phyloP scores from a whole-genome alignment of 2,888 invertebrate species.

The Ophraella communa region DNA sequence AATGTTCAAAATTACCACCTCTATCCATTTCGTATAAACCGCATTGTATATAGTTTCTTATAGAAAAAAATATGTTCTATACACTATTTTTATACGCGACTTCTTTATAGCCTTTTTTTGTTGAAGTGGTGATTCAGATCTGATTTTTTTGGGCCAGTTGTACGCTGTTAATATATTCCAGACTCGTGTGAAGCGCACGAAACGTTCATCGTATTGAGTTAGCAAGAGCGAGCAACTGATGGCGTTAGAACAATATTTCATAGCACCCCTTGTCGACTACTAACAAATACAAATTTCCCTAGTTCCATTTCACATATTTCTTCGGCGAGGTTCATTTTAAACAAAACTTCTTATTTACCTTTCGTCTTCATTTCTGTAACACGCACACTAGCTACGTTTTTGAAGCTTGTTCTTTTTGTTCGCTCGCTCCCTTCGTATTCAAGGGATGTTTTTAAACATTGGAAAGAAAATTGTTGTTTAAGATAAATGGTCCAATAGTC shows the following conservation, averaged over 20 bases:
- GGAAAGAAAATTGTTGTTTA: too few relatives aligned
- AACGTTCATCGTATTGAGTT: conserved; percentile 49
- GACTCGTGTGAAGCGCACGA: conserved; percentile 45
- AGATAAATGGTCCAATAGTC: too few relatives aligned
- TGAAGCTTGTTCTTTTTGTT: conserved; percentile 34
- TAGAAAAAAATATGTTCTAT: too few relatives aligned
- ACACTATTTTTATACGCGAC: too few relatives aligned
- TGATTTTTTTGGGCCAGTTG: conserved; percentile 22
- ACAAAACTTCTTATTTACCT: conserved; percentile 41
- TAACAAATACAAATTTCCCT: conserved; percentile 48
- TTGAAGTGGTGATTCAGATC: too few relatives aligned
- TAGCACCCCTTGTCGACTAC: conserved; percentile 48
- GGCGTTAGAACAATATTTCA: conserved; percentile 51
- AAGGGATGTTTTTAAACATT: too few relatives aligned
- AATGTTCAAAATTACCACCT: too few relatives aligned
- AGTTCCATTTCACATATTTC: conserved; percentile 37
- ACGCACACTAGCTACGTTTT: conserved; percentile 33
- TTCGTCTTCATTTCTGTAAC: conserved; percentile 37
- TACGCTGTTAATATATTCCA: conserved; percentile 37
- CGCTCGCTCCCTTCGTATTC: too few relatives aligned
- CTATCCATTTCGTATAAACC: too few relatives aligned
- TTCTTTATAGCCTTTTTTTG: too few relatives aligned
- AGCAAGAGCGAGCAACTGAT: conserved; percentile 44
- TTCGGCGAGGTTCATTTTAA: conserved; percentile 39
- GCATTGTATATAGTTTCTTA: too few relatives aligned